Percentiles rank a stretch among this genome's conserved stretches.
Evolutionary conservation across 2,113 vertebrate genomes (phyloP).

Genomic region (Hemichromis elongatus): DNA sequence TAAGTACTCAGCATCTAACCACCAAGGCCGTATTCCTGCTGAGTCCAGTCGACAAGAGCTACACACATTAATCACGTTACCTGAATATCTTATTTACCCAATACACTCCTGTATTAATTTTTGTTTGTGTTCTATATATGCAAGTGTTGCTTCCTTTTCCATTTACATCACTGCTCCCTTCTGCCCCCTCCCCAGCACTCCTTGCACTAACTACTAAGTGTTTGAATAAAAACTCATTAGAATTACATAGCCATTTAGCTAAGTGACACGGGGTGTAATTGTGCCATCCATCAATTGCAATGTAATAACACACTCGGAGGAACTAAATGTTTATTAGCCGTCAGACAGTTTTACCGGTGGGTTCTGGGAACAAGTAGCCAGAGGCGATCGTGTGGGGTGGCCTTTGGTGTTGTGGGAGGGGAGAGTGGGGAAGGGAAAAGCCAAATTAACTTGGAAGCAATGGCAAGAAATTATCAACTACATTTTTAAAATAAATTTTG

Average conservation of each 20-base stretch:
- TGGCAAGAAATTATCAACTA: constrained; percentile 31
- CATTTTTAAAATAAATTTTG: neutral
- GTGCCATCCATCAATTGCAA: constrained; percentile 79
- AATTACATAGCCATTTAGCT: constrained; percentile 80
- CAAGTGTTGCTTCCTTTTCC: neutral
- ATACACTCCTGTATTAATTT: neutral
- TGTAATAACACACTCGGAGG: constrained; percentile 75
- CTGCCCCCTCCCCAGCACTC: neutral
- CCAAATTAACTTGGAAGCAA: constrained; percentile 47
- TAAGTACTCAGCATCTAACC: neutral
- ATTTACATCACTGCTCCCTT: neutral
- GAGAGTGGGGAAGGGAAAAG: constrained; percentile 47
- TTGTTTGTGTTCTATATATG: neutral
- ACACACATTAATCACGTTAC: neutral
- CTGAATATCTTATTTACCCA: neutral
- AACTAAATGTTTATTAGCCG: constrained; percentile 76
- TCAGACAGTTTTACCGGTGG: constrained; percentile 67
- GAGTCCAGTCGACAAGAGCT: neutral
- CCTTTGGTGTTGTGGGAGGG: constrained; percentile 14
- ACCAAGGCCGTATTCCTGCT: neutral
- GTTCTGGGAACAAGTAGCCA: constrained; percentile 64
- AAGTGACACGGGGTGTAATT: constrained; percentile 77
- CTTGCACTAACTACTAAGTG: constrained; percentile 63
- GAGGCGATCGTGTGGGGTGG: constrained; percentile 7
- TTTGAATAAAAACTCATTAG: constrained; percentile 79